Base-by-base conservation (phyloP, 2,113 vertebrate species). In the Odobenus rosmarus region DNA sequence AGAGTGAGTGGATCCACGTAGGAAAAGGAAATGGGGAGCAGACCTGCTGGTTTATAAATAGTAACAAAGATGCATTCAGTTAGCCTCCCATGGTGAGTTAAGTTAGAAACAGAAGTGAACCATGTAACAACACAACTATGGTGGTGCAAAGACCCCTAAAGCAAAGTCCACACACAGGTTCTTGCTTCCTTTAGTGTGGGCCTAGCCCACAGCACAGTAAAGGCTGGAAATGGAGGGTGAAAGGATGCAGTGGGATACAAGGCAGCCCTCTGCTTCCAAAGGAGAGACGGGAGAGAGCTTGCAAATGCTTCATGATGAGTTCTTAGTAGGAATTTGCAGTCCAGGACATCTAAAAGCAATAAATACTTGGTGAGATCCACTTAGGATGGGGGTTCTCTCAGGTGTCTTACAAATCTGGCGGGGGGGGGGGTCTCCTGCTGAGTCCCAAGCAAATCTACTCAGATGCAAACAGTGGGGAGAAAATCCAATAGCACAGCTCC, bases 11-110 rank as follows among this genome's bases (percentile, higher is more conserved):
- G 7, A 33, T 39, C 51, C 24, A 46, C 19, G 39, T 39, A 69
- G 53, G 39, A 61, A 69, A 55, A 71, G 93, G 53, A 93, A 97
- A 90, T 77, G 67, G 62, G 23, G 59, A 88, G 28, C 76, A 90
- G 93, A 83, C 13, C 1, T 28, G 28, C 28, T 1, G 2, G 51
- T 82, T 90, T 82, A 90, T 85, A 86, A 87, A 72, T 31, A 46
- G 31, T 18, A 72, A 42, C 76, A 57, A 36, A 62, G 24, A 14
- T 39, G n/a, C 24, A 7, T 36, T 33, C 28, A 42, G 49, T 79
- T 51, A 49, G 11, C 15, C 61, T 87, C 21, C 57, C 36, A 1
- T 4, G 11, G 5, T 19, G 36, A 55, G 42, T 24, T 42, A 64
- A 64, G 90, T 61, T 85, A 49, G 57, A 62, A 59, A 49, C 69